These are phyloP conservation scores for Mellivora capensis DNA, from an alignment of 2,113 vertebrate species.

Conservation along the genomic window DNA sequence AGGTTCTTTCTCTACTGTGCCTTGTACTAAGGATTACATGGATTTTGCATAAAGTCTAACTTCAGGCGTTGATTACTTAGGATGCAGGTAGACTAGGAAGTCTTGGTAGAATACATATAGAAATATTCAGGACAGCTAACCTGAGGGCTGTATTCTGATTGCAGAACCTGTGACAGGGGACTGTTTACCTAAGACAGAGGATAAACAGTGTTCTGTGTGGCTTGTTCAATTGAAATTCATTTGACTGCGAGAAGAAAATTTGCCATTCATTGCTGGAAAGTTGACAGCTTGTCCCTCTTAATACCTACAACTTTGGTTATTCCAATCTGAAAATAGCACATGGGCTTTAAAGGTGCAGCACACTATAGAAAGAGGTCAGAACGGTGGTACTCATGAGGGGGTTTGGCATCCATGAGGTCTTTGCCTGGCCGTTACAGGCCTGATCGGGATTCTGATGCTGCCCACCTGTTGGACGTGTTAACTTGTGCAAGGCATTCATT, in stretches of 20 bases:
- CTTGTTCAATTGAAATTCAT: constrained; percentile 15
- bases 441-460: background rate
- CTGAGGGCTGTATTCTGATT: background rate
- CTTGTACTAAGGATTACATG: background rate
- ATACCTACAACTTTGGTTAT: constrained; percentile 48
- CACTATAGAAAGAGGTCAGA: constrained; percentile 24
- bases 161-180: background rate
- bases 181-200: background rate
- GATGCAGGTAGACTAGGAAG: background rate
- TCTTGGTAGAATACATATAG: background rate
- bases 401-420: background rate
- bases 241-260: constrained; percentile 36
- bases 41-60: background rate
- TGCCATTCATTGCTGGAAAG: background rate
- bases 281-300: constrained; percentile 28
- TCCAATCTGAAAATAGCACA: constrained; percentile 35
- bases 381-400: background rate
- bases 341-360: constrained; percentile 7
- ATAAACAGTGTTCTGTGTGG: background rate
- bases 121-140: background rate
- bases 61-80: constrained; percentile 26
- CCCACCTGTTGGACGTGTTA: background rate
- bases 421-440: background rate
- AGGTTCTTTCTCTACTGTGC: background rate
- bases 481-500: background rate